Conservation (phyloP, 30 jellyfish, hydroid and myxozoan genomes). For the Rhopilema esculentum region DNA sequence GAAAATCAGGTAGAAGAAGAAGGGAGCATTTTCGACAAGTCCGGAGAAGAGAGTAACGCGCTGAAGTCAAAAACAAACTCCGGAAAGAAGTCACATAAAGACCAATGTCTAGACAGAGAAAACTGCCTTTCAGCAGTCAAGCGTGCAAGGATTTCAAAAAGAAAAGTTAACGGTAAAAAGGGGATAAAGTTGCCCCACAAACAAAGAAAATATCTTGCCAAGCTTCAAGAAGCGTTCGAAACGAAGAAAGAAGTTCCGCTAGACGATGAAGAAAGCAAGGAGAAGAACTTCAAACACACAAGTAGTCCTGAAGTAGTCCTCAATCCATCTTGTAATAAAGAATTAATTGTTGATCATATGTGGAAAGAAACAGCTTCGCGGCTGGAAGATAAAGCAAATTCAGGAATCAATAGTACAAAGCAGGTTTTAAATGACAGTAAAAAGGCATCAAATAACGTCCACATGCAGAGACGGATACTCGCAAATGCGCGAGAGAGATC, state of each 20-base stretch:
- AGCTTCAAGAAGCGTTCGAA: not conserved
- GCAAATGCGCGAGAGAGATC: conserved; percentile 97
- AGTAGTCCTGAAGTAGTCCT: not conserved
- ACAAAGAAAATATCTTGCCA: not conserved
- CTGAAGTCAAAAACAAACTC: not conserved
- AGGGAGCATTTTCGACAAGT: not conserved
- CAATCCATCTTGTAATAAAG: not conserved
- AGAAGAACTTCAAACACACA: not conserved
- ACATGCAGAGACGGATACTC: conserved; percentile 76
- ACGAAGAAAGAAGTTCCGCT: not conserved
- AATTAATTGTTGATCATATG: not conserved
- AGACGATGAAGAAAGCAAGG: not conserved
- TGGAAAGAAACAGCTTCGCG: not conserved
- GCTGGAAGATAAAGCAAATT: not conserved
- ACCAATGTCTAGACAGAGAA: not conserved
- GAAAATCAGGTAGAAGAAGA: not conserved
- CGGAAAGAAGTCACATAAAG: not conserved
- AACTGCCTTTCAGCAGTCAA: not conserved
- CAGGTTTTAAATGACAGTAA: not conserved
- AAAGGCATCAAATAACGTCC: conserved; percentile 29
- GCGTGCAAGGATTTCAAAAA: not conserved
- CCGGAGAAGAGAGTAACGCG: not conserved
- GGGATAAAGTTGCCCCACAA: not conserved
- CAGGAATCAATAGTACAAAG: not conserved
- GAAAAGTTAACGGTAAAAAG: not conserved